Base-by-base conservation (phyloP, 2,888 invertebrate genomes). In the Vandiemenella viatica region DNA sequence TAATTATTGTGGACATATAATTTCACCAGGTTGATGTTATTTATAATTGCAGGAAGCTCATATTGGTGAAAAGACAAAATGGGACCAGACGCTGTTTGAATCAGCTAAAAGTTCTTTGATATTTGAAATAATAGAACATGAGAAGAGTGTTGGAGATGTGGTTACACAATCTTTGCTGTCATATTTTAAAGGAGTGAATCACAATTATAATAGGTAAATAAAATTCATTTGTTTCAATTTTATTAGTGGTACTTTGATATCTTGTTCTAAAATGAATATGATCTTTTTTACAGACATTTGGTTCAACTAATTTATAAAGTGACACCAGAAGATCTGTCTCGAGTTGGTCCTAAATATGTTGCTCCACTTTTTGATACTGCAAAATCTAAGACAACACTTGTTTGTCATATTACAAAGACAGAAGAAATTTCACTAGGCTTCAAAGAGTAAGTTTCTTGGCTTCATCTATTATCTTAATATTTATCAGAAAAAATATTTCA, bases 91-190 rank as follows among this genome's bases (percentile, higher is more conserved):
- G 38, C 70, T 90, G 50, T 75, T 90, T 58, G 85, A 83, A 58
- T 83, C 89, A 0, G 90, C 90, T 0, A 83, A 80, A 60, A 85
- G 88, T 61, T 87, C 89, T 15, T 72, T 88, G n/a, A 78, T 91
- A 53, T 93, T 83, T 66, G 84, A 89, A 61, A 77, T 87, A 45
- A 84, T 92, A 52, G 81, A 84, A 57, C 72, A 77, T 55, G 88
- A 89, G 65, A 83, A 83, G 61, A 84, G 81, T 49, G 77, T 88
- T 10, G 79, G 83, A 0, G 77, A 80, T 59, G 76, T 85, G 18
- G 80, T 86, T 19, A 63, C 67, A 26, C 75, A 83, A 58, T 83
- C 88, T 1, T 68, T 91, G n/a, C 63, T 79, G 46, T 77, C 80
- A 45, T 83, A 83, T 62, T 76, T 86, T 59, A 74, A 80, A 32